These are phyloP conservation scores for Phalacrocorax aristotelis DNA, from an alignment of 2,113 vertebrate genomes.

Conservation along the genomic window DNA sequence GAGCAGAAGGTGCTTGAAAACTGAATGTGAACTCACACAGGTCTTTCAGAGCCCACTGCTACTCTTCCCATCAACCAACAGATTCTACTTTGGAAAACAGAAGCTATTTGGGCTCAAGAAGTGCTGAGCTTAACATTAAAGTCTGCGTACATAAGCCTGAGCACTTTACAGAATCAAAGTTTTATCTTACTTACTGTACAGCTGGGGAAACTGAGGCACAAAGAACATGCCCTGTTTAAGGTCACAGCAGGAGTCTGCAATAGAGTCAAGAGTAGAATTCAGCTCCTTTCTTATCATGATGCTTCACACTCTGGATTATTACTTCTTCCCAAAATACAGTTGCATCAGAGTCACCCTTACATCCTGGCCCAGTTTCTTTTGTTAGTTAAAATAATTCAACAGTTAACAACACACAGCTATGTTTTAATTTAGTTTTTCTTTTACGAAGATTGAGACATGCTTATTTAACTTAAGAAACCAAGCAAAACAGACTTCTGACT, in stretches of 20 bases:
- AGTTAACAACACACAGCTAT: not conserved
- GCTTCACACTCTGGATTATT: not conserved
- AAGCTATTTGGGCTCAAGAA: not conserved
- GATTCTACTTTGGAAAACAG: not conserved
- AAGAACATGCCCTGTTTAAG: not conserved
- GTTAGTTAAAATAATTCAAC: too few relatives aligned
- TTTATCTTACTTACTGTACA: not conserved
- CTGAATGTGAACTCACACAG: not conserved
- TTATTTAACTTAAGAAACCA: constrained; percentile 3
- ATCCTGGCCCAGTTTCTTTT: not conserved
- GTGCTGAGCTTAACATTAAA: not conserved
- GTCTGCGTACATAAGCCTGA: not conserved
- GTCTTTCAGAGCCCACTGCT: not conserved
- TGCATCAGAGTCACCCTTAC: not conserved
- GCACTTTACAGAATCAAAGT: not conserved
- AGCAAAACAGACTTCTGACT: not conserved
- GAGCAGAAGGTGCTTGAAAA: not conserved
- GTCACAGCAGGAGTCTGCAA: not conserved
- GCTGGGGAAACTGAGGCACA: not conserved
- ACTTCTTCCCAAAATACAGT: not conserved
- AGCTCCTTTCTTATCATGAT: not conserved
- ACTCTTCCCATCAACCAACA: not conserved
- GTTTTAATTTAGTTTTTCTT: not conserved
- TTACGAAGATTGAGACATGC: not conserved
- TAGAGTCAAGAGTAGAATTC: not conserved